Conservation (phyloP, 2,888 invertebrate species). For the Malachius bipustulatus region DNA sequence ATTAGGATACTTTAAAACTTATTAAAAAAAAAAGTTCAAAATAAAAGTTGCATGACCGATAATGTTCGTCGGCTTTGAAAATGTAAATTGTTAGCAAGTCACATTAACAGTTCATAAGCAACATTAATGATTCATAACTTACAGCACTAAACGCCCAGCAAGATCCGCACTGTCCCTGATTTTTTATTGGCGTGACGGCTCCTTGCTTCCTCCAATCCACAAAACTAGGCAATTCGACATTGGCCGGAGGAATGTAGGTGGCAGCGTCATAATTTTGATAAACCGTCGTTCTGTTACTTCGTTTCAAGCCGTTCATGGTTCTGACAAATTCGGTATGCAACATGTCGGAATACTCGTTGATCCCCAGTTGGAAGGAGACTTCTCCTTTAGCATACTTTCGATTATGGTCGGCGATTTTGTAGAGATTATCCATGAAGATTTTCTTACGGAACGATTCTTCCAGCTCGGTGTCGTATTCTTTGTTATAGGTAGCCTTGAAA, state of each 20-base stretch:
- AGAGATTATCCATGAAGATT: conserved; percentile 33
- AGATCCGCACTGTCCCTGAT: conserved; percentile 31
- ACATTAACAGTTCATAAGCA: too few species aligned
- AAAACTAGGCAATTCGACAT: conserved; percentile 29
- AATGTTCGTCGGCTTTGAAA: too few species aligned
- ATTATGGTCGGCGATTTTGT: conserved; percentile 30
- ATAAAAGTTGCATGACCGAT: too few species aligned
- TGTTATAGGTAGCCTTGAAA: conserved; percentile 29
- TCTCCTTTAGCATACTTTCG: conserved; percentile 29
- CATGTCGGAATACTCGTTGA: conserved; percentile 33
- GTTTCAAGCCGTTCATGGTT: conserved; percentile 32
- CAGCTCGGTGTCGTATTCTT: conserved; percentile 27
- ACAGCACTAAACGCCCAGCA: conserved; percentile 37
- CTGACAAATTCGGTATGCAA: conserved; percentile 31
- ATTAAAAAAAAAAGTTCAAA: too few species aligned
- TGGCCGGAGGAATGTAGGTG: conserved; percentile 30
- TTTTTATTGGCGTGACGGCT: conserved; percentile 32
- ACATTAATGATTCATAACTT: too few species aligned
- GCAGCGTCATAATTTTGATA: too few species aligned
- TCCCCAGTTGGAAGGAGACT: conserved; percentile 27
- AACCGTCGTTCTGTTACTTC: conserved; percentile 28
- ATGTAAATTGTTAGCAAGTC: too few species aligned
- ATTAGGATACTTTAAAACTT: too few species aligned
- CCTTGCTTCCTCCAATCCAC: conserved; percentile 35
- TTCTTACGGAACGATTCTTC: conserved; percentile 30